These are phyloP conservation scores for Laticauda colubrina DNA, from an alignment of 2,113 vertebrate species.

Conservation along the genomic window DNA sequence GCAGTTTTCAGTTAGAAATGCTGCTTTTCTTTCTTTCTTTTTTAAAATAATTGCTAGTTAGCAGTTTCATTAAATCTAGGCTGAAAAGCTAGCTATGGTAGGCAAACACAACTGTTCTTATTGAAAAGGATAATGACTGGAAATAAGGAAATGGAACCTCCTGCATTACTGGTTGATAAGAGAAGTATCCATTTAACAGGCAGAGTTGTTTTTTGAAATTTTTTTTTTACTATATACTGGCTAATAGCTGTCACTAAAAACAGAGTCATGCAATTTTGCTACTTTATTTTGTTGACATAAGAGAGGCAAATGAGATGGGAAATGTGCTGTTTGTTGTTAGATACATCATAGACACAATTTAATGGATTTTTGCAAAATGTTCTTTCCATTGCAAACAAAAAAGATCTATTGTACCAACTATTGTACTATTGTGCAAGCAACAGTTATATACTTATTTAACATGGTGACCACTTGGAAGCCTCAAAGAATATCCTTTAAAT, in stretches of 20 bases:
- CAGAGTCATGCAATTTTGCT: background rate
- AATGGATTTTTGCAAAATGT: background rate
- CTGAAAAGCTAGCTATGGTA: background rate
- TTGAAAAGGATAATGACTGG: background rate
- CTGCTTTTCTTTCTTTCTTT: background rate
- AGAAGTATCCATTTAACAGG: background rate
- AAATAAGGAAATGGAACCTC: background rate
- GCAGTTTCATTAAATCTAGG: background rate
- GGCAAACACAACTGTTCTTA: background rate
- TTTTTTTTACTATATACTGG: background rate
- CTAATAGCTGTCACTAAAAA: background rate
- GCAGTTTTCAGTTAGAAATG: background rate
- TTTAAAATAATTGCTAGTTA: background rate
- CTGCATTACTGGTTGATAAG: background rate
- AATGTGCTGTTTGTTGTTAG: too few species aligned
- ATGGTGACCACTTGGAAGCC: background rate
- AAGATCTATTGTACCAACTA: background rate
- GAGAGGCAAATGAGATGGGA: background rate
- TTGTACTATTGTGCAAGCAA: background rate
- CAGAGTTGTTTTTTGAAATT: background rate
- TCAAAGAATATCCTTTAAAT: background rate
- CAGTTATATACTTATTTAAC: background rate
- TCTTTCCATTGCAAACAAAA: background rate
- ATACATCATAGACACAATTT: background rate
- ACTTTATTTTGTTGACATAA: background rate